Percentiles rank a stretch among this genome's conserved stretches.
Evolutionary conservation across 2,113 vertebrate species (phyloP).

Genomic region (Laticauda laticaudata): DNA sequence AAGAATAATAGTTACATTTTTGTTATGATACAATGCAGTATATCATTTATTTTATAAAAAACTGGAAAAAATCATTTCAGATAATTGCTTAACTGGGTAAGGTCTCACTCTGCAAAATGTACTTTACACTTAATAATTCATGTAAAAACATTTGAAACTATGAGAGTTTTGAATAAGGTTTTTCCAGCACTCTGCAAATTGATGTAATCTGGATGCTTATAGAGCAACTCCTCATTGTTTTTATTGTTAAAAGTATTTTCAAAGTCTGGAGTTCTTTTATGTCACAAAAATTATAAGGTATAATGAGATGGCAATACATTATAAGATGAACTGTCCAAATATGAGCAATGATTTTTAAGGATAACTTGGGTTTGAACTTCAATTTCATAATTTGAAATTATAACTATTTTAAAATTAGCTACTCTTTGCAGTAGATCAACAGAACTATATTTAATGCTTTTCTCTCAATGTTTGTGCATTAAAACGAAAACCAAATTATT

Average conservation of each 20-base stretch:
- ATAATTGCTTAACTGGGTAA: not conserved
- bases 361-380: not conserved
- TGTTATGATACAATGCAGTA: not conserved
- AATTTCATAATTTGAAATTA: not conserved
- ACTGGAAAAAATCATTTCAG: constrained; percentile 1
- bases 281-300: not conserved
- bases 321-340: not conserved
- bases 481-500: not conserved
- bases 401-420: not conserved
- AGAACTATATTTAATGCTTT: not conserved
- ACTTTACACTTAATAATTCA: constrained; percentile 13
- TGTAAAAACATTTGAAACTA: constrained; percentile 16
- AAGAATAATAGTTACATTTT: not conserved
- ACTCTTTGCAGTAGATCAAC: not conserved
- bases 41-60: constrained; percentile 12
- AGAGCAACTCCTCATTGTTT: not conserved
- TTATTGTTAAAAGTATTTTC: not conserved
- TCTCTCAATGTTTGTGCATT: not conserved
- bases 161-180: not conserved
- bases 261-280: not conserved
- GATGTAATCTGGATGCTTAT: not conserved
- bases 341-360: not conserved
- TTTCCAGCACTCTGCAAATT: not conserved
- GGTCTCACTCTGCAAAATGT: not conserved
- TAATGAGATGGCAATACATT: not conserved